These are phyloP conservation scores for Stenolophus ochropezus DNA, from an alignment of 2,888 invertebrate genomes.

Conservation along the genomic window DNA sequence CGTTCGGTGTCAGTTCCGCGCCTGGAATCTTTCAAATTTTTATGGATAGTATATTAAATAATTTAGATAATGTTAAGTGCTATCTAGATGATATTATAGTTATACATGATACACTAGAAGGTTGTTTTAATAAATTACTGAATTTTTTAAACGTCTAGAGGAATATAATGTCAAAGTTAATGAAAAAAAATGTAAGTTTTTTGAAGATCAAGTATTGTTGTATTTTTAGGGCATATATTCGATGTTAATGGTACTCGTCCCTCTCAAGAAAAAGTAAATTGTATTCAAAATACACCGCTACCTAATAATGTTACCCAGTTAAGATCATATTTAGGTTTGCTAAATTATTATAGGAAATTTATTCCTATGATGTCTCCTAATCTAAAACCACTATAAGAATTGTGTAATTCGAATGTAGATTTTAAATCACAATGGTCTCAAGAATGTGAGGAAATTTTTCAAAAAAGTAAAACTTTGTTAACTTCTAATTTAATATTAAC, in stretches of 20 bases:
- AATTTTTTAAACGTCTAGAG: constrained; percentile 61
- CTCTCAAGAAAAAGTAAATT: background rate
- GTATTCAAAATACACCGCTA: constrained; percentile 26
- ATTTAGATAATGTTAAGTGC: constrained; percentile 57
- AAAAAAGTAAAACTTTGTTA: background rate
- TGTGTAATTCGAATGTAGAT: background rate
- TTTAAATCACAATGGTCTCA: background rate
- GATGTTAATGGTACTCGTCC: constrained; percentile 52
- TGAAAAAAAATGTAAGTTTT: constrained; percentile 64
- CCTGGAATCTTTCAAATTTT: constrained; percentile 64
- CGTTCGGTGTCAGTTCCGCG: constrained; percentile 65
- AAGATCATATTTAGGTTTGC: background rate
- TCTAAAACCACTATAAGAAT: background rate
- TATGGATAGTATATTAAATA: constrained; percentile 62
- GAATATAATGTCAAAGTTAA: constrained; percentile 64
- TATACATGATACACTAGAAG: constrained; percentile 57
- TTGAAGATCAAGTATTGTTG: constrained; percentile 61
- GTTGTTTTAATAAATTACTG: constrained; percentile 59
- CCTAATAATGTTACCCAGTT: background rate
- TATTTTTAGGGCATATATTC: constrained; percentile 64
- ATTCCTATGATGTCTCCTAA: background rate
- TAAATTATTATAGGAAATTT: background rate
- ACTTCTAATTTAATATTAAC: background rate
- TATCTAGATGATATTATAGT: constrained; percentile 65
- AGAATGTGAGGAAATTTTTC: background rate